Evolutionary conservation across 1,140 invertebrate species (phyloP).

Genomic region (Thrips palmi): DNA sequence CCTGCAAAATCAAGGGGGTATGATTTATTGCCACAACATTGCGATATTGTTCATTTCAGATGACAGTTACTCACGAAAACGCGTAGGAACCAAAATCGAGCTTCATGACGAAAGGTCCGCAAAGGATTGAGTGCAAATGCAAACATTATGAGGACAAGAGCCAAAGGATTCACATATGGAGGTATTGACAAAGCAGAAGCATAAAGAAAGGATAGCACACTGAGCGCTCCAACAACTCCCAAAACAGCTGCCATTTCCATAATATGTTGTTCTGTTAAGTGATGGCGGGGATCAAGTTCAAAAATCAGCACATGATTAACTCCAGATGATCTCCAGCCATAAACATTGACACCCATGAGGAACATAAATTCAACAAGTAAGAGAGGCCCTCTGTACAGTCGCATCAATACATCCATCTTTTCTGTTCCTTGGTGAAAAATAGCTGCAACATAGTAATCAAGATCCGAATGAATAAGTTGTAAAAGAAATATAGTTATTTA

Average conservation of each 20-base stretch:
- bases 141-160: conserved; percentile 70
- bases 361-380: conserved; percentile 88
- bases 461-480: too few species aligned
- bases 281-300: conserved; percentile 93
- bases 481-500: conserved; percentile 2
- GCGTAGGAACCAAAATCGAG: conserved; percentile 63
- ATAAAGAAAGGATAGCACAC: conserved; percentile 65
- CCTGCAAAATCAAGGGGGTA: conserved; percentile 31
- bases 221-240: conserved; percentile 86
- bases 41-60: not conserved
- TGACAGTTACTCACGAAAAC: conserved; percentile 42
- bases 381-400: conserved; percentile 82
- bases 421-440: conserved; percentile 50
- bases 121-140: conserved; percentile 83
- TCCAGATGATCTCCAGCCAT: conserved; percentile 95
- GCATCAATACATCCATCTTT: conserved; percentile 55
- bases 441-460: conserved; percentile 30
- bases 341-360: conserved; percentile 91
- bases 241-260: conserved; percentile 92
- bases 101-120: conserved; percentile 80
- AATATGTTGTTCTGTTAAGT: conserved; percentile 87
- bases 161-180: conserved; percentile 75
- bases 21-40: not conserved
- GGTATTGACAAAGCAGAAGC: conserved; percentile 75
- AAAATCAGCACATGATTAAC: conserved; percentile 99